Evolutionary conservation across 1,140 invertebrate genomes (phyloP).

Genomic region (Harlomillsia oculata): DNA sequence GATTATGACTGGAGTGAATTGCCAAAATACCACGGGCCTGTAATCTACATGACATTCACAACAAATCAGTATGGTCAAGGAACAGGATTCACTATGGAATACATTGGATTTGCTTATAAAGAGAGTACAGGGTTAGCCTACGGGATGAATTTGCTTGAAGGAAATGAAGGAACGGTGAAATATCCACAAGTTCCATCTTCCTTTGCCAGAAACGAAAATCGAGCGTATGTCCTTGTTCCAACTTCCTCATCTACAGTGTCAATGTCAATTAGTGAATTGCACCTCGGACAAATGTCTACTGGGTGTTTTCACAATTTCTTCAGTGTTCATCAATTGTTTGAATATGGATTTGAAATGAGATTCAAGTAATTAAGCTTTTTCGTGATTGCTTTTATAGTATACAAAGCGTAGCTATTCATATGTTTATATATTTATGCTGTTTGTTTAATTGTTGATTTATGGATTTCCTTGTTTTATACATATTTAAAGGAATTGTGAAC

Average conservation of each 20-base stretch:
- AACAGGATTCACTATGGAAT: slow-evolving; percentile 8
- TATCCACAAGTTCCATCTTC: neutral
- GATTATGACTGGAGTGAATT: neutral
- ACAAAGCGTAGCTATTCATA: neutral
- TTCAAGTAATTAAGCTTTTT: neutral
- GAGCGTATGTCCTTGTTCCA: neutral
- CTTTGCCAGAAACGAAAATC: neutral
- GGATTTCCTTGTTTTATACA: neutral
- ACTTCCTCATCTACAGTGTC: neutral
- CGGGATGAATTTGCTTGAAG: neutral
- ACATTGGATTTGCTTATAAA: slow-evolving; percentile 14
- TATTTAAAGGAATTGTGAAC: slow-evolving; percentile 13
- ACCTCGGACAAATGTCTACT: neutral
- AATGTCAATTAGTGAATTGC: neutral
- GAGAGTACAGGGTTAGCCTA: slow-evolving; percentile 5
- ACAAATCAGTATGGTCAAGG: slow-evolving; percentile 2
- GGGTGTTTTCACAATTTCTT: slow-evolving; percentile 15
- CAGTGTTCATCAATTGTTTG: slow-evolving; percentile 18
- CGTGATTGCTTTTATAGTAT: neutral
- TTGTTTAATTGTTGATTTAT: neutral
- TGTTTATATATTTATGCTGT: neutral
- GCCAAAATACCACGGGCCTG: neutral
- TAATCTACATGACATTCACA: slow-evolving; percentile 8
- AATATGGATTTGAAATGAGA: slow-evolving; percentile 6
- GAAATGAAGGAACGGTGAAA: neutral